Evolutionary conservation across 53 echinoderm and acorn worm species (phyloP), one percentile per base, ranked within the genome.

Genomic region (Patiria pectinifera): DNA sequence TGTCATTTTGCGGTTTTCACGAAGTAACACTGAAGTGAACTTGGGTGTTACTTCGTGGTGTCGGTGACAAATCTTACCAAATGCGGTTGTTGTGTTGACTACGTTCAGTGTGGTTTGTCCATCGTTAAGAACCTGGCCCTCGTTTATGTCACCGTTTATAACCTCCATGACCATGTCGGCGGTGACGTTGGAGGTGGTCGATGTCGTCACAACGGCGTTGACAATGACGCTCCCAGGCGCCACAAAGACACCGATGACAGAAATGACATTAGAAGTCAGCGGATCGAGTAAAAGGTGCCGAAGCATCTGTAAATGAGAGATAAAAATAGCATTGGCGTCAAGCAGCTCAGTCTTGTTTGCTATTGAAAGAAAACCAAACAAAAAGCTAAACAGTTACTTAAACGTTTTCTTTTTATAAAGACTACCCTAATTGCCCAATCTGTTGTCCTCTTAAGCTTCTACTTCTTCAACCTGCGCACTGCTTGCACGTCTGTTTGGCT

Each of bases 71-170:
- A 19, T 21, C 82, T 22, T 59, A 82, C 82, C 82, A 53, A 19
- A 82, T 8, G 82, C 82, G 3, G 53, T 58, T 18, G 21, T 58
- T 49, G 58, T 5, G 21, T 82, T 23, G 6, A 19, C 14, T 11
- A 82, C 59, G 18, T 82, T n/a, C 6, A 82, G 82, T 1, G n/a
- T 59, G 82, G 82, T 82, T 22, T 21, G 59, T 19, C 82, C 82
- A n/a, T 59, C 48, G 6, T 19, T 59, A 16, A 82, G 82, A 11
- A 82, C 6, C 15, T 82, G 53, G 2, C 49, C 49, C 12, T 81
- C 49, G 7, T 15, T 49, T 2, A 81, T 5, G 81, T 82, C 59
- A 21, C 21, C 59, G 59, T 59, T 82, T 6, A 82, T 6, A 6
- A 59, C 82, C 2, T 15, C 10, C 59, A 10, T 48, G 4, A 82